Evolutionary conservation across 2,888 invertebrate genomes (phyloP).

Genomic region (Ophion costatus): DNA sequence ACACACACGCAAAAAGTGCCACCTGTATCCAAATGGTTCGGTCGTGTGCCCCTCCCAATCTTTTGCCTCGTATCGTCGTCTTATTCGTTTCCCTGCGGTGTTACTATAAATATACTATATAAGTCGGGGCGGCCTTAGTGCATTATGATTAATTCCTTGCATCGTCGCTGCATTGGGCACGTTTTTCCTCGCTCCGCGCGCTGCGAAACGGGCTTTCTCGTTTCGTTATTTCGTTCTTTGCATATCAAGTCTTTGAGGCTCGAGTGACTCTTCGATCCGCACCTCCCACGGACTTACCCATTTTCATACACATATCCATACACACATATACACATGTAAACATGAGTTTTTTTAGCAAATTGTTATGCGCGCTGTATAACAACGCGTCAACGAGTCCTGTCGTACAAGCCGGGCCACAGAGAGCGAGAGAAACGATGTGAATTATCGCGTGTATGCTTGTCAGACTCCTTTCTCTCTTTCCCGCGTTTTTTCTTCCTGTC

Average conservation of each 20-base stretch:
- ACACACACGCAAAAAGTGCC: conserved; percentile 58
- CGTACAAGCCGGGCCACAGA: conserved; percentile 32
- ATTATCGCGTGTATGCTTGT: conserved; percentile 78
- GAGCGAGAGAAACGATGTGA: conserved; percentile 76
- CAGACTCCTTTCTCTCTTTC: conserved; percentile 63
- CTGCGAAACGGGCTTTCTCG: conserved; percentile 22
- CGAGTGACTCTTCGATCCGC: conserved; percentile 48
- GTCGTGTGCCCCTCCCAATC: conserved; percentile 57
- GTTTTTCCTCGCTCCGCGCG: conserved; percentile 37
- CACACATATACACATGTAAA: conserved; percentile 44
- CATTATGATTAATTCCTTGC: conserved; percentile 65
- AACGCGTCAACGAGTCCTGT: conserved; percentile 58
- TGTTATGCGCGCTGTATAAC: conserved; percentile 77
- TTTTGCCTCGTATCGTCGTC: conserved; percentile 43
- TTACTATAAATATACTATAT: conserved; percentile 62
- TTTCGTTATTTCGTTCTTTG: conserved; percentile 41
- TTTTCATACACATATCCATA: conserved; percentile 8
- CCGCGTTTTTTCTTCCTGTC: neutral
- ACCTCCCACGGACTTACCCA: conserved; percentile 28
- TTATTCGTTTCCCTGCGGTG: conserved; percentile 50
- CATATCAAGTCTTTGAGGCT: conserved; percentile 49
- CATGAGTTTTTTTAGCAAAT: conserved; percentile 78
- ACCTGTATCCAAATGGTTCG: conserved; percentile 70
- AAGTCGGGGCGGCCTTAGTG: conserved; percentile 27
- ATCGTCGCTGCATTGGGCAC: conserved; percentile 55